A percentile compares a stretch with the other conserved stretches of the same genome.
These are phyloP conservation scores for Sarcophaga bullata DNA, from an alignment of 1,140 invertebrate genomes.

Conservation along the genomic window DNA sequence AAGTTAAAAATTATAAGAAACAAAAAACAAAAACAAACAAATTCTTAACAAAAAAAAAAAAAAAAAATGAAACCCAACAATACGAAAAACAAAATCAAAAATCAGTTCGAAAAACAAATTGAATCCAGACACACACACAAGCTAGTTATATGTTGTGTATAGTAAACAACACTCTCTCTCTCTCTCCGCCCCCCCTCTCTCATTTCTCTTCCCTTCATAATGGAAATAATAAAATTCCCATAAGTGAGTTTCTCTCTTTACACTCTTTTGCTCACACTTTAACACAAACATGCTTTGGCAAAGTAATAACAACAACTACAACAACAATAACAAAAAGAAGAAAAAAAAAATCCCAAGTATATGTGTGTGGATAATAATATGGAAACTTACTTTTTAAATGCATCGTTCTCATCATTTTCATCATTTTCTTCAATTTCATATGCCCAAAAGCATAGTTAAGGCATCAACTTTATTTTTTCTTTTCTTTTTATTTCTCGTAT, in stretches of 20 bases:
- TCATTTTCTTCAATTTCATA: background rate
- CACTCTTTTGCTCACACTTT: background rate
- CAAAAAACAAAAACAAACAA: too few species aligned
- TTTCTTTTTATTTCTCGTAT: background rate
- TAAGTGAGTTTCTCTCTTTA: background rate
- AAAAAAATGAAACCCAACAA: too few species aligned
- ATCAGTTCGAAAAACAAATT: too few species aligned
- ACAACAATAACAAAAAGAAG: too few species aligned
- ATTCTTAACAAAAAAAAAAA: too few species aligned
- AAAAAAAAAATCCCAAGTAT: too few species aligned
- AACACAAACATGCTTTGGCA: background rate
- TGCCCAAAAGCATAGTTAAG: constrained; percentile 33
- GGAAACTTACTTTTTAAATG: constrained; percentile 26
- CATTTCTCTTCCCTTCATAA: background rate
- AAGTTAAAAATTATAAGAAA: too few species aligned
- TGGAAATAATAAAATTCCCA: constrained; percentile 25
- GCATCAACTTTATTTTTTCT: background rate
- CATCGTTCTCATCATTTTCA: background rate
- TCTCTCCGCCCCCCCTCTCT: too few species aligned
- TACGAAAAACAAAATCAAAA: too few species aligned
- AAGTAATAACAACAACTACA: background rate
- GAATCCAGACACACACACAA: too few species aligned
- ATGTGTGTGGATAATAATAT: background rate
- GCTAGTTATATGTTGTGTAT: too few species aligned
- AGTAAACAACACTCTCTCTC: too few species aligned